These are phyloP conservation scores for Paramisgurnus dabryanus DNA, from an alignment of 2,113 vertebrate genomes.

Conservation along the genomic window DNA sequence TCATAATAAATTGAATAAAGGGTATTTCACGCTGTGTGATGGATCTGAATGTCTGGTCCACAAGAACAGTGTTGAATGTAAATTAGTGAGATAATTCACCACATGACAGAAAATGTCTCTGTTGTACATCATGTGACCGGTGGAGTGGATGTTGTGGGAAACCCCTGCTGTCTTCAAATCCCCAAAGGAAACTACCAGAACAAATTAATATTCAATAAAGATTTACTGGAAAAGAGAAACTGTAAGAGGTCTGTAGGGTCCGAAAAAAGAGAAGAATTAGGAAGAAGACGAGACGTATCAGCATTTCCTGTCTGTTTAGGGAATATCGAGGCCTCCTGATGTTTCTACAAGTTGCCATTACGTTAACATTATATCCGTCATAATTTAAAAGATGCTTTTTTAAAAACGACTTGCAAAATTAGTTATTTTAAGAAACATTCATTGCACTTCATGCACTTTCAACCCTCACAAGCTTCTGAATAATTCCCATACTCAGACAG, in stretches of 20 bases:
- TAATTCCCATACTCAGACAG: constrained; percentile 57
- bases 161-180: not conserved
- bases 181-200: not conserved
- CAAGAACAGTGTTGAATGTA: not conserved
- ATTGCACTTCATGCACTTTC: not conserved
- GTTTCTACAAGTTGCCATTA: no score
- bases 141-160: not conserved
- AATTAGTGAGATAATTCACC: not conserved
- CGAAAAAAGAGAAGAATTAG: not conserved
- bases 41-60: not conserved
- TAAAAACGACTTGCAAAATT: not conserved
- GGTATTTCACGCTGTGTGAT: not conserved
- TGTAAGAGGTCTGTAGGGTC: not conserved
- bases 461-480: constrained; percentile 40
- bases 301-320: not conserved
- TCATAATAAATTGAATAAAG: not conserved
- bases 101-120: not conserved
- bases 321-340: no score
- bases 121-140: not conserved
- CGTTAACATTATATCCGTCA: not conserved
- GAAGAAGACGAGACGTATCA: not conserved
- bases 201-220: constrained; percentile 33
- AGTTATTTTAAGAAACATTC: no score
- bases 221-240: not conserved
- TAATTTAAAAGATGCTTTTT: not conserved